Evolutionary conservation across 2,888 invertebrate species (phyloP).

Genomic region (Notodonta dromedarius): DNA sequence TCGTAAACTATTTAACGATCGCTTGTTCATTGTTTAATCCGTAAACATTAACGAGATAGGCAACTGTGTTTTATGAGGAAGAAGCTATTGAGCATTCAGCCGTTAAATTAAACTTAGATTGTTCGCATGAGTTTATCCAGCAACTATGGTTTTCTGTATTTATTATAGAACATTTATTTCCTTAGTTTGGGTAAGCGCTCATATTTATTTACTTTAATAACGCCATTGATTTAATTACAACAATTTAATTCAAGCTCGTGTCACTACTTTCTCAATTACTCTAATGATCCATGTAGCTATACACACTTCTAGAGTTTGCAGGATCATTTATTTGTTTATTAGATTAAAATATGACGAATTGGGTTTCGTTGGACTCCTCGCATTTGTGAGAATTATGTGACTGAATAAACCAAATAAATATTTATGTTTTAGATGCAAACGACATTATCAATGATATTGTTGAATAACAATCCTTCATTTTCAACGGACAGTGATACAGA

Average conservation of each 20-base stretch:
- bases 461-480: conserved; percentile 42
- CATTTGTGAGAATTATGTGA: too few species aligned
- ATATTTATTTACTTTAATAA: too few species aligned
- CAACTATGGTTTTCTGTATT: conserved; percentile 32
- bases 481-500: conserved; percentile 48
- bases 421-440: conserved; percentile 43
- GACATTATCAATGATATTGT: conserved; percentile 42
- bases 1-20: conserved; percentile 63
- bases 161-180: conserved; percentile 31
- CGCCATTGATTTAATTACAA: background rate
- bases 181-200: conserved; percentile 42
- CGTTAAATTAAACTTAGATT: conserved; percentile 56
- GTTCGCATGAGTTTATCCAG: conserved; percentile 20
- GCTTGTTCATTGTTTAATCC: conserved; percentile 65
- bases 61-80: conserved; percentile 33
- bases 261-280: too few species aligned
- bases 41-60: conserved; percentile 56
- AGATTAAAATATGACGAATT: too few species aligned
- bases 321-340: too few species aligned
- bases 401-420: background rate
- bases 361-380: too few species aligned
- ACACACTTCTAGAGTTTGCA: too few species aligned
- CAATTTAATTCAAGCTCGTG: too few species aligned
- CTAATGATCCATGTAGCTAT: too few species aligned
- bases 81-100: conserved; percentile 51